phyloP scores from a whole-genome alignment of 2,888 invertebrate genomes.

The Coremacera marginata region DNA sequence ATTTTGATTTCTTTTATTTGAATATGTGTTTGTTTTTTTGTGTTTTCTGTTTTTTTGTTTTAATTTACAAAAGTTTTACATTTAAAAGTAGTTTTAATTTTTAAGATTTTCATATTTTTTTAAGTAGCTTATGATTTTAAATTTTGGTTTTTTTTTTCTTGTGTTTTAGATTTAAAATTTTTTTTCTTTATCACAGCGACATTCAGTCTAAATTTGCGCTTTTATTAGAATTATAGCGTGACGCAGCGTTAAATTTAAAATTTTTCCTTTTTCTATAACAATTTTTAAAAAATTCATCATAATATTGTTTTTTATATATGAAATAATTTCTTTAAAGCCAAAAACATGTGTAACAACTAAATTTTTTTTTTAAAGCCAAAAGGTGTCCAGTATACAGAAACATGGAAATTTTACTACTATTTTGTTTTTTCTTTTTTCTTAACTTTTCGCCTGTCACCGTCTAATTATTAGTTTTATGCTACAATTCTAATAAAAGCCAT shows the following conservation, averaged over 20 bases:
- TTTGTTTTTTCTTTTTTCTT: too few species aligned
- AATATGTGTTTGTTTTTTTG: slow-evolving; percentile 40
- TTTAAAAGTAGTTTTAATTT: slow-evolving; percentile 26
- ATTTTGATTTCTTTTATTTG: slow-evolving; percentile 55
- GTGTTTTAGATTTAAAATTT: slow-evolving; percentile 43
- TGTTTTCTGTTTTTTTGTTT: slow-evolving; percentile 40
- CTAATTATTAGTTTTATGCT: slow-evolving; percentile 44
- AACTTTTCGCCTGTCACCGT: slow-evolving; percentile 57
- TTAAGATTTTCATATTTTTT: too few species aligned
- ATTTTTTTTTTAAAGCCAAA: slow-evolving; percentile 56
- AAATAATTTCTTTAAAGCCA: slow-evolving; percentile 57
- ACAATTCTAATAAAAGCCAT: slow-evolving; percentile 65
- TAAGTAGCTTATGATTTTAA: too few species aligned
- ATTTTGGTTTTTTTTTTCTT: slow-evolving; percentile 23
- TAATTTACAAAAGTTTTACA: slow-evolving; percentile 66
- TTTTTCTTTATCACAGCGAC: slow-evolving; percentile 63
- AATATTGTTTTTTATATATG: slow-evolving; percentile 39
- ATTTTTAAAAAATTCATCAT: not conserved
- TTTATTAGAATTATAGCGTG: slow-evolving; percentile 67
- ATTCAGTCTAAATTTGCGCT: slow-evolving; percentile 67
- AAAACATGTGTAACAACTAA: slow-evolving; percentile 50
- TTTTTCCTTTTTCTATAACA: not conserved
- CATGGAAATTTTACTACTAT: slow-evolving; percentile 15
- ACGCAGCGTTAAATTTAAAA: not conserved
- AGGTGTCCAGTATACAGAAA: slow-evolving; percentile 22